Conservation (phyloP, 2,797 vertebrate genomes). For the Chaetodon trifasciatus region DNA sequence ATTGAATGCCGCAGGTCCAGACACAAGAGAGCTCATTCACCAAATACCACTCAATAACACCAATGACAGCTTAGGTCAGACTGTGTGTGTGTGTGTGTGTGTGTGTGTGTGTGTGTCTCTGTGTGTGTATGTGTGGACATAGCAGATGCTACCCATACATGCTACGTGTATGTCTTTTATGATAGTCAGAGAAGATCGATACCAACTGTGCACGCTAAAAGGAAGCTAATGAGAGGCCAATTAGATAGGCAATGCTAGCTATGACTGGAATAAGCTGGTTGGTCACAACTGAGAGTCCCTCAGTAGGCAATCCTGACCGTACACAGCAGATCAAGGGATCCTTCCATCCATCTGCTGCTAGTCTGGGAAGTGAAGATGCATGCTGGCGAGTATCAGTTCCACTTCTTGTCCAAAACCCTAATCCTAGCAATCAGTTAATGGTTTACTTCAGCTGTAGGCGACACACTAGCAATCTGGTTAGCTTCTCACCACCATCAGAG, state of each 20-base stretch:
- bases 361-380: background rate
- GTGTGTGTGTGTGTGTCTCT: background rate
- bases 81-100: slow-evolving; percentile 11
- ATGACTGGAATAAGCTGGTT: background rate
- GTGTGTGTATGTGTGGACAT: background rate
- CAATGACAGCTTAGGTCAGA: slow-evolving; percentile 45
- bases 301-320: background rate
- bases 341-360: slow-evolving; percentile 3
- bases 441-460: background rate
- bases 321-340: background rate
- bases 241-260: background rate
- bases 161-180: background rate
- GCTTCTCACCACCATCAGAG: background rate
- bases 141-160: background rate
- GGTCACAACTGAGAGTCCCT: slow-evolving; percentile 1
- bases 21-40: slow-evolving; percentile 26
- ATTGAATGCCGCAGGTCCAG: slow-evolving; percentile 35
- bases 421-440: background rate
- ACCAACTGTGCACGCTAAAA: background rate
- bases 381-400: background rate
- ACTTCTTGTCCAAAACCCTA: slow-evolving; percentile 1
- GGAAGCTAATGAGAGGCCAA: background rate
- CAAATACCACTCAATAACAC: slow-evolving; percentile 47
- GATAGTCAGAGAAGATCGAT: background rate
- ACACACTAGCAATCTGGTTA: background rate